phyloP scores from a whole-genome alignment of 92 coral and sea anemone genomes.

The Epizoanthus ramosus region DNA sequence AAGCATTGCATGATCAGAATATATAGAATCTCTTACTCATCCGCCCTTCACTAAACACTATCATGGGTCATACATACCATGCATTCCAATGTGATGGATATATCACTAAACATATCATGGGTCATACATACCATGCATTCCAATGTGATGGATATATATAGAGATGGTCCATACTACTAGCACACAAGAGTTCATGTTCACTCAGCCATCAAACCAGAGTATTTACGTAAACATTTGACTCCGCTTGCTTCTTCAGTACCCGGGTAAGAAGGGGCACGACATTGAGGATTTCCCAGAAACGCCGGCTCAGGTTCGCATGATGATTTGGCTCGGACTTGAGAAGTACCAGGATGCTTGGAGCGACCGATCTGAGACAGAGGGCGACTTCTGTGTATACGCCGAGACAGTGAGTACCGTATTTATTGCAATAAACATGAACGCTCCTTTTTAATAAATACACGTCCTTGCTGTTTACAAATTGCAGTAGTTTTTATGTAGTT shows the following conservation, averaged over 20 bases:
- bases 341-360: slow-evolving; percentile 93
- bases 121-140: neutral
- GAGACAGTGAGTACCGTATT: slow-evolving; percentile 77
- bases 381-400: slow-evolving; percentile 89
- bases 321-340: slow-evolving; percentile 93
- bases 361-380: slow-evolving; percentile 83
- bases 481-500: too few relatives aligned
- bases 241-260: slow-evolving; percentile 66
- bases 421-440: neutral
- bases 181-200: neutral
- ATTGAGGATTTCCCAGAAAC: slow-evolving; percentile 90
- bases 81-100: too few relatives aligned
- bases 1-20: too few relatives aligned
- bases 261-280: slow-evolving; percentile 81
- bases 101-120: neutral
- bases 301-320: slow-evolving; percentile 84
- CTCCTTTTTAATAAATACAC: too few relatives aligned
- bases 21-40: too few relatives aligned
- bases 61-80: neutral
- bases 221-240: neutral
- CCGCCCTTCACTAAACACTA: neutral
- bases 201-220: neutral
- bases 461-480: too few relatives aligned
- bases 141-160: neutral
- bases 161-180: neutral